Base-by-base conservation (phyloP, 2,888 invertebrate genomes). In the Eretmocerus hayati region DNA sequence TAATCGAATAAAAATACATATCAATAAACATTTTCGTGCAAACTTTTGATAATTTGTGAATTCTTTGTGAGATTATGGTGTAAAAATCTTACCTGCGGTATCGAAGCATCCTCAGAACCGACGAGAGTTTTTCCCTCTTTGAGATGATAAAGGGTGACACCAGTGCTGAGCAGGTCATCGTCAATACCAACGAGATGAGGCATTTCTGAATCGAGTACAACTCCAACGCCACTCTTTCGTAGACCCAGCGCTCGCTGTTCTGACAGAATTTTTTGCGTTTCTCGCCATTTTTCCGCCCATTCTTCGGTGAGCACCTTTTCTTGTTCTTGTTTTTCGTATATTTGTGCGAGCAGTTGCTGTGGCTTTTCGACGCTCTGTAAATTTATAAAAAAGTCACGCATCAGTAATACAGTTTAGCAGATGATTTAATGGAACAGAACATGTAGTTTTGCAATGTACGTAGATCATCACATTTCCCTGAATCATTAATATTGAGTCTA, bases 211-310 rank as follows among this genome's bases (percentile, higher is more conserved):
- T 91, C 90, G 41, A 91, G 73, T 2, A 91, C 89, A 0, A 92
- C 90, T 0, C 93, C 93, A 0, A 87, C 81, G 0, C 90, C 90
- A 36, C 90, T 87, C 73, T 91, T 92, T 35, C 92, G 75, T 48
- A 93, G 73, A 0, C 90, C 92, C 21, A 91, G 74, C 4, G 90
- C 88, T 65, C 87, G 84, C 71, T 92, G 90, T 65, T 93, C 92
- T 65, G 90, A 84, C 30, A 90, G 73, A 59, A 91, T 91, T 59
- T 85, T 85, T 66, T 91, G 90, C 0, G 91, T 90, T 65, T 89
- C 89, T 42, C 88, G 79, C 93, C 93, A 93, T 67, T 92, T 92
- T 67, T 91, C 90, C 11, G 89, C 85, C 92, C 92, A 93, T 65
- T 90, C 88, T 72, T 91, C 90, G 0, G 91, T 92, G 50, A 93